Conservation (phyloP, 2,888 invertebrate species). For the Parthenolecanium corni region DNA sequence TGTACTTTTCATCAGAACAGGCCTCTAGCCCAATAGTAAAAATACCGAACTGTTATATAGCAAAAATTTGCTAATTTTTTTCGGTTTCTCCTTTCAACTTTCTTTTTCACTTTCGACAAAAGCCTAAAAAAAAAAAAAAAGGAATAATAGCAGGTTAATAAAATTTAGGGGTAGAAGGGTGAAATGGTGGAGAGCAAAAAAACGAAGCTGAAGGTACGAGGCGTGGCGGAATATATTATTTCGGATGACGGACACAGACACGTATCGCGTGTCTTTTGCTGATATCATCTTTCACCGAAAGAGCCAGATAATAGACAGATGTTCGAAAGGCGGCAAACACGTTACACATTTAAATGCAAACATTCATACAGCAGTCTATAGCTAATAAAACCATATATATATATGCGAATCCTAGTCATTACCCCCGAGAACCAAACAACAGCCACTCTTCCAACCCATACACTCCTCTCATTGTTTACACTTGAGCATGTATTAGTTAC, state of each 20-base stretch:
- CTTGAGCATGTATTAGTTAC: neutral
- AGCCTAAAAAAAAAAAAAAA: too few relatives aligned
- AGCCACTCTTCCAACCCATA: neutral
- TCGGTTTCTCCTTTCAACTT: too few relatives aligned
- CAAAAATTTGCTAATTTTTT: too few relatives aligned
- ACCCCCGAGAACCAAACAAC: conserved; percentile 13
- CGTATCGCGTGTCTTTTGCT: conserved; percentile 25
- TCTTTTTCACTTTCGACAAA: too few relatives aligned
- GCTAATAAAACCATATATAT: conserved; percentile 20
- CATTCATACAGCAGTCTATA: neutral
- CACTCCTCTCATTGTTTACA: neutral
- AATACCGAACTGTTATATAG: too few relatives aligned
- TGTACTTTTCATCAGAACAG: too few relatives aligned
- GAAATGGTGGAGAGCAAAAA: neutral
- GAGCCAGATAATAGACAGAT: conserved; percentile 23
- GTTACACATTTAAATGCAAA: conserved; percentile 24
- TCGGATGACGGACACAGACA: conserved; percentile 25
- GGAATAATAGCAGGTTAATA: neutral
- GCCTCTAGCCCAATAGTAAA: too few relatives aligned
- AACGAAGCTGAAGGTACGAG: conserved; percentile 3
- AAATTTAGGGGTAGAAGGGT: neutral
- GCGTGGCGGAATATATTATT: conserved; percentile 26
- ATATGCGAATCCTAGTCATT: conserved; percentile 18
- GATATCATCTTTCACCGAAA: conserved; percentile 21
- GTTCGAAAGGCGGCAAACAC: conserved; percentile 17